These are phyloP conservation scores for Halictus rubicundus DNA, from an alignment of 1,140 invertebrate genomes.

Conservation along the genomic window DNA sequence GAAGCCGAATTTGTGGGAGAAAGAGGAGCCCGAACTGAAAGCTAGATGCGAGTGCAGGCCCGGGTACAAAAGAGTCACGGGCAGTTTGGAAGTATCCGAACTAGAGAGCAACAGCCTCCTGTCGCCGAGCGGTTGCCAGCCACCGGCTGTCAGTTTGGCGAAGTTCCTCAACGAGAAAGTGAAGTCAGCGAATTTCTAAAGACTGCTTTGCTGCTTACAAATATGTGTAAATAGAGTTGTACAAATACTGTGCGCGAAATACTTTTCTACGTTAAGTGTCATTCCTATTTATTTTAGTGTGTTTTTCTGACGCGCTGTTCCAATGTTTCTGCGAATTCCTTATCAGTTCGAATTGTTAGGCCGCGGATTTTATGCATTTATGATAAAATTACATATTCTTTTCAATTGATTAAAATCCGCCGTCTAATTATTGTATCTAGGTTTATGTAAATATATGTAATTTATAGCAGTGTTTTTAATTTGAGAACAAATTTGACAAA, in stretches of 20 bases:
- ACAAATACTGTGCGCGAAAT: conserved; percentile 13
- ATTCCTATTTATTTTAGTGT: conserved; percentile 29
- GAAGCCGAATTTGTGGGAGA: conserved; percentile 68
- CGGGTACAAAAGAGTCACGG: conserved; percentile 81
- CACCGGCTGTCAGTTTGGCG: conserved; percentile 78
- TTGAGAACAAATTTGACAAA: neutral
- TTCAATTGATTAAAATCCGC: no score
- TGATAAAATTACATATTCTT: no score
- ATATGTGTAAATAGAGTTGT: conserved; percentile 34
- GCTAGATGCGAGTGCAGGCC: conserved; percentile 88
- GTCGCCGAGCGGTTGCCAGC: conserved; percentile 73
- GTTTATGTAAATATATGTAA: conserved; percentile 51
- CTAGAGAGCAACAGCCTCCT: conserved; percentile 71
- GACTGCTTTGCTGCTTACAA: neutral
- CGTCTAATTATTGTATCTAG: no score
- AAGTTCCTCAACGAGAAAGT: conserved; percentile 78
- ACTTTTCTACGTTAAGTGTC: neutral
- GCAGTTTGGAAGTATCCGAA: conserved; percentile 52
- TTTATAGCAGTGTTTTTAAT: neutral
- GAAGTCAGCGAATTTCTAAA: conserved; percentile 50
- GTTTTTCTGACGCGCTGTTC: neutral
- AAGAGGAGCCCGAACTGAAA: conserved; percentile 68
- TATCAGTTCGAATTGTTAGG: neutral
- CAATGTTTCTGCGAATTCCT: neutral
- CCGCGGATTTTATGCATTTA: no score